phyloP scores from a whole-genome alignment of 64 coral and sea anemone species.

The Pachyseris speciosa region DNA sequence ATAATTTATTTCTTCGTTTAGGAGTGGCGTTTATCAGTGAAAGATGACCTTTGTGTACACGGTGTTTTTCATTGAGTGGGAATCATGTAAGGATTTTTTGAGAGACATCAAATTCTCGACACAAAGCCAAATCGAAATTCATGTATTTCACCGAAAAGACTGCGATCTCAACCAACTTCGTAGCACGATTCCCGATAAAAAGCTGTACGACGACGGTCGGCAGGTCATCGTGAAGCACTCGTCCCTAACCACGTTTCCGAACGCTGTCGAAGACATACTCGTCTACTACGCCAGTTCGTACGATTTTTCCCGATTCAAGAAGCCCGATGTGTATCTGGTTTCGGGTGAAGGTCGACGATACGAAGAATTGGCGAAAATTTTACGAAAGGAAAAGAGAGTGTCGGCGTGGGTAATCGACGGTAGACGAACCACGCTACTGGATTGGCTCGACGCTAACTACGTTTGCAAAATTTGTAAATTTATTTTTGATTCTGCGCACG shows the following conservation, averaged over 20 bases:
- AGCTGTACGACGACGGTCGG: constrained; percentile 71
- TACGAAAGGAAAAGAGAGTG: constrained; percentile 74
- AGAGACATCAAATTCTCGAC: constrained; percentile 64
- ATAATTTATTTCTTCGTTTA: background rate
- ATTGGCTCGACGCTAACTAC: constrained; percentile 71
- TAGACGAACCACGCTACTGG: constrained; percentile 49
- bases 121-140: constrained; percentile 78
- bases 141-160: constrained; percentile 85
- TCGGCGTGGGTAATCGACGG: constrained; percentile 87
- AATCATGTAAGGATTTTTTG: constrained; percentile 75
- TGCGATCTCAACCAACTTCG: constrained; percentile 55
- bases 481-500: constrained; percentile 60
- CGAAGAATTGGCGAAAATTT: constrained; percentile 89
- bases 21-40: background rate
- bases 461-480: constrained; percentile 80
- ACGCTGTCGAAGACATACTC: constrained; percentile 79
- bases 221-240: constrained; percentile 64
- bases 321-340: constrained; percentile 84
- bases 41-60: constrained; percentile 75
- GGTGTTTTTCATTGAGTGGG: constrained; percentile 77
- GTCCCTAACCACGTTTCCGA: constrained; percentile 66
- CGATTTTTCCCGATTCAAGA: constrained; percentile 84
- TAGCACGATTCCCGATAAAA: constrained; percentile 47
- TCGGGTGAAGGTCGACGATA: constrained; percentile 79
- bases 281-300: constrained; percentile 73